Evolutionary conservation across 2,797 vertebrate species (phyloP).

Genomic region (Amazonetta brasiliensis): DNA sequence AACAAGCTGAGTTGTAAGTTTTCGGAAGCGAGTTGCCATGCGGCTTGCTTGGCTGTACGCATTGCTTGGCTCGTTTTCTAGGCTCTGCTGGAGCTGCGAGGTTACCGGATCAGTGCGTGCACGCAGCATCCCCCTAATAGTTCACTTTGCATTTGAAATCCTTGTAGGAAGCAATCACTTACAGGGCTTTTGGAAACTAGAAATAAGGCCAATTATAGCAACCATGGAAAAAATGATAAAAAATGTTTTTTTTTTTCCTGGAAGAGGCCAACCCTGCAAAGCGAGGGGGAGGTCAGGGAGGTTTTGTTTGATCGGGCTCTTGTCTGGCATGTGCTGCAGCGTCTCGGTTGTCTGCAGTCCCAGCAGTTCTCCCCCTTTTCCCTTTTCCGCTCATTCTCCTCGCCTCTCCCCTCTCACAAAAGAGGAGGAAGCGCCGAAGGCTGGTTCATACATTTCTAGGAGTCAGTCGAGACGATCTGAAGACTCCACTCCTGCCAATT

Average conservation of each 20-base stretch:
- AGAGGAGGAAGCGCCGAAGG: background rate
- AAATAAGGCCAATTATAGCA: background rate
- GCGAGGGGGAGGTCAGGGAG: background rate
- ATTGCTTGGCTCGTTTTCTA: background rate
- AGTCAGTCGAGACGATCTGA: background rate
- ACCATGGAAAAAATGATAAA: background rate
- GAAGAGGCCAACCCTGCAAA: background rate
- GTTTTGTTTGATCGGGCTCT: background rate
- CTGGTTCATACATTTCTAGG: constrained; percentile 34
- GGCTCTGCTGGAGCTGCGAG: background rate
- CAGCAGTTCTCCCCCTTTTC: background rate
- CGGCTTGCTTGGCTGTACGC: background rate
- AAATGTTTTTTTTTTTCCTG: background rate
- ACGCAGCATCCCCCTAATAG: background rate
- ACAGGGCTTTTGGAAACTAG: background rate
- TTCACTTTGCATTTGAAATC: constrained; percentile 10
- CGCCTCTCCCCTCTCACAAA: background rate
- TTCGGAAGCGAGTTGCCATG: background rate
- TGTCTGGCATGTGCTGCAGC: background rate
- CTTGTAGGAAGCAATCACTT: constrained; percentile 33
- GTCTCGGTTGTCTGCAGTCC: background rate
- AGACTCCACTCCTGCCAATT: background rate
- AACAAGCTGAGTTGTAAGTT: background rate
- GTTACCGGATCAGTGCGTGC: background rate
- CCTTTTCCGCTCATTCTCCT: background rate